Evolutionary conservation across 2,888 invertebrate genomes (phyloP), one percentile per base, ranked within the genome.

Genomic region (Matsumyia berberina): DNA sequence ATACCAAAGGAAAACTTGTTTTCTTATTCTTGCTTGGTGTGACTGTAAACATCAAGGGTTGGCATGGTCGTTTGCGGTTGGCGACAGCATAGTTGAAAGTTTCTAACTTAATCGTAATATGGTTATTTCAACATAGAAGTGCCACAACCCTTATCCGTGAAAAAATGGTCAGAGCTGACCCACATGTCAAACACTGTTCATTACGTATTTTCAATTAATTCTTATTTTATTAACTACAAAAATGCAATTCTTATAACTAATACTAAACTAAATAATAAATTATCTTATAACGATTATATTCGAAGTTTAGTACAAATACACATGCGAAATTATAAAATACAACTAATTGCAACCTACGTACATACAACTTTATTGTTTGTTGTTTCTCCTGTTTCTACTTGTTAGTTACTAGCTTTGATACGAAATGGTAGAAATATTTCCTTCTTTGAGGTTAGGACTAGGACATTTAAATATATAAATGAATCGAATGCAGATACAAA

Each of bases 201-300:
- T 24, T 24, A 24, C 24, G 4, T 24, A 24, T 24, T 58, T 46
- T 46, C n/a, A 66, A 33, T 73, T 19, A 35, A 12, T 51, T 24
- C 46, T 80, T 9, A 33, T 46, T 80, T 80, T 73, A 73, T 62
- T 46, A 46, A 37, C 53, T 79, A 73, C 35, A 79, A 44, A 37
- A 39, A 66, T 35, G 8, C 6, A 53, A 29, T 67, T 60, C 17
- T 31, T 60, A 53, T 53, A 33, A 12, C 53, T 62, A 72, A 24
- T 6, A 19, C 35, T 64, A 64, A 51, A 73, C 42, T 62, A 42
- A 73, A 33, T 53, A 62, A 72, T 60, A 29, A 51, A 39, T 60
- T 60, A 19, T 7, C 58, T 53, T 60, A 66, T 12, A 74, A 31
- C 37, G 74, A 46, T 67, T 73, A 37, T 66, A 44, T 44, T 67